These are phyloP conservation scores for Puffinus mauretanicus DNA, from an alignment of 2,113 vertebrate genomes.

Conservation along the genomic window DNA sequence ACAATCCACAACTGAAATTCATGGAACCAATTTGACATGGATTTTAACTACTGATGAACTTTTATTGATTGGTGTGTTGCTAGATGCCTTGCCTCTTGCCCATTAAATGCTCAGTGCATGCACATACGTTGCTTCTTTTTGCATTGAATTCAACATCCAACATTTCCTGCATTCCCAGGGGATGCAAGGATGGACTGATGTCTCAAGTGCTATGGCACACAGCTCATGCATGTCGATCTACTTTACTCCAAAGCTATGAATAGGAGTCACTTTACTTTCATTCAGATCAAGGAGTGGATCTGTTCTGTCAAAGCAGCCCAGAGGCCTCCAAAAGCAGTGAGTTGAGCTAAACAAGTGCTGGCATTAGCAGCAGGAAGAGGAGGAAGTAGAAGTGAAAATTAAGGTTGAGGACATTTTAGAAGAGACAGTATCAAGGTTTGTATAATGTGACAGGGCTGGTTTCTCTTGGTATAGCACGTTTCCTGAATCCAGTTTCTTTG, in stretches of 20 bases:
- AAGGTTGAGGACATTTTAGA: background rate
- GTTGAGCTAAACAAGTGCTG: background rate
- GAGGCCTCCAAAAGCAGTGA: background rate
- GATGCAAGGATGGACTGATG: conserved; percentile 25
- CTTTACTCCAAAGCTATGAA: conserved; percentile 9
- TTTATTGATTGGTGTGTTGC: conserved; percentile 14
- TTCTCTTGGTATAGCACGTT: background rate
- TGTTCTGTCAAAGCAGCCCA: background rate
- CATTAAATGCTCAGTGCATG: conserved; percentile 41
- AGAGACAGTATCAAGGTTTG: background rate
- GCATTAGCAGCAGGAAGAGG: background rate
- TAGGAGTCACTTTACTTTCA: background rate
- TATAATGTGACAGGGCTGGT: background rate
- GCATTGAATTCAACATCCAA: background rate
- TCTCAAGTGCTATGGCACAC: conserved; percentile 11
- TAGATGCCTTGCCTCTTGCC: conserved; percentile 22
- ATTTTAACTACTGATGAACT: conserved; percentile 56
- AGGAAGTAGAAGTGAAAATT: background rate
- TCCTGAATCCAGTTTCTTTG: conserved; percentile 1
- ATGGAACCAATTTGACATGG: background rate
- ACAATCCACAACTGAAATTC: conserved; percentile 15
- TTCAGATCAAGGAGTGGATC: background rate
- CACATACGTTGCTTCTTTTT: background rate
- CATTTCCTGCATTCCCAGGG: conserved; percentile 22
- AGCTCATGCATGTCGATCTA: conserved; percentile 25